Percentiles rank a stretch among this genome's conserved stretches.
Conservation (phyloP, 2,797 vertebrate species). For the Trachurus trachurus region DNA sequence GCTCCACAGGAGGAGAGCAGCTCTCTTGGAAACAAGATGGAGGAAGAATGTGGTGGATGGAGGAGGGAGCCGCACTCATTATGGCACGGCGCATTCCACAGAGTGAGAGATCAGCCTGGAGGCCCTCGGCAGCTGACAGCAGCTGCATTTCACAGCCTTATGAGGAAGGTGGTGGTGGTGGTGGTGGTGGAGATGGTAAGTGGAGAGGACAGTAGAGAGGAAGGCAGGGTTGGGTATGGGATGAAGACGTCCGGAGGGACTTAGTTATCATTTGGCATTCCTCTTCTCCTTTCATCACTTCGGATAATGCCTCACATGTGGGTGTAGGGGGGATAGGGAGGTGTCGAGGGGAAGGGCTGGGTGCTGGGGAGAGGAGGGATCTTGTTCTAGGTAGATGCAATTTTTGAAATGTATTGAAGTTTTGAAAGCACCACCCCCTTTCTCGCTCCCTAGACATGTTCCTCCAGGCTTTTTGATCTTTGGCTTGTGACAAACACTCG, state of each 20-base stretch:
- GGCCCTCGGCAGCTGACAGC: conserved; percentile 74
- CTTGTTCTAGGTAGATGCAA: conserved; percentile 32
- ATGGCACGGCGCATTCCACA: conserved; percentile 65
- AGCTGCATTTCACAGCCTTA: conserved; percentile 65
- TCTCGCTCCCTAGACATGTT: conserved; percentile 7
- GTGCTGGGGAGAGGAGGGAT: conserved; percentile 19
- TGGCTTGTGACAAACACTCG: conserved; percentile 33
- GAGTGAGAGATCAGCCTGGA: conserved; percentile 79
- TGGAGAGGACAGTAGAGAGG: conserved; percentile 74
- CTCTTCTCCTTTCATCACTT: conserved; percentile 76
- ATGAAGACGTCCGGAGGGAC: conserved; percentile 72
- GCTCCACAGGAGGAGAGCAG: not conserved
- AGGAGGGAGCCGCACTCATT: conserved; percentile 65
- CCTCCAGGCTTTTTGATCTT: conserved; percentile 36
- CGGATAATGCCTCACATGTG: conserved; percentile 64
- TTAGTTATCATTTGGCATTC: conserved; percentile 77
- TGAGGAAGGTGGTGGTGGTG: conserved; percentile 27
- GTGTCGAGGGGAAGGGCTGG: conserved; percentile 33
- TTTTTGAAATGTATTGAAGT: conserved; percentile 49
- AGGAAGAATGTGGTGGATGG: conserved; percentile 28
- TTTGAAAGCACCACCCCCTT: conserved; percentile 36
- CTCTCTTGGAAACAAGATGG: conserved; percentile 43
- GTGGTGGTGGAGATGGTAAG: conserved; percentile 64
- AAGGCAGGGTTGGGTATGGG: conserved; percentile 59
- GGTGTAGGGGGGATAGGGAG: conserved; percentile 46